These are phyloP conservation scores for Tautogolabrus adspersus DNA, from an alignment of 2,113 vertebrate genomes.

Conservation along the genomic window DNA sequence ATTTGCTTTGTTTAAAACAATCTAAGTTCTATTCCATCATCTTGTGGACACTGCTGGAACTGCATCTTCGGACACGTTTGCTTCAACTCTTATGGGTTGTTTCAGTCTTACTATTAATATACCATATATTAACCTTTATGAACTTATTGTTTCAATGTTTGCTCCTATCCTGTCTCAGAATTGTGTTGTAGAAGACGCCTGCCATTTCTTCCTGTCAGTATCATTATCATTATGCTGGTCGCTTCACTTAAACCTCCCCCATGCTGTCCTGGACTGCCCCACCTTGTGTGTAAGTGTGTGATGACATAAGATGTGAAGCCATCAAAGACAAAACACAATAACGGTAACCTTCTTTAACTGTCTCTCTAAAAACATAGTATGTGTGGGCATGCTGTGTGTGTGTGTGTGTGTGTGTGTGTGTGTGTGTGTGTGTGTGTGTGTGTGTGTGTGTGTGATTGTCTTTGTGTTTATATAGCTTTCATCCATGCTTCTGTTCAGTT, in stretches of 20 bases:
- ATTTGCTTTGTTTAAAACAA: neutral
- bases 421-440: neutral
- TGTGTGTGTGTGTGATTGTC: constrained; percentile 8
- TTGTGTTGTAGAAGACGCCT: neutral
- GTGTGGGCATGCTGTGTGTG: constrained; percentile 19
- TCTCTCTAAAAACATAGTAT: constrained; percentile 36
- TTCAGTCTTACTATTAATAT: neutral
- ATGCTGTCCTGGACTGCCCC: neutral
- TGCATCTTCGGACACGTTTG: neutral
- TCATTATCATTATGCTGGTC: neutral
- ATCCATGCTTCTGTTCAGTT: constrained; percentile 38
- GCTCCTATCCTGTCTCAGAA: neutral
- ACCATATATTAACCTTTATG: too few relatives aligned
- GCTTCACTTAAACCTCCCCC: constrained; percentile 4
- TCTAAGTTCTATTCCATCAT: neutral
- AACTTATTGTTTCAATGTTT: too few relatives aligned
- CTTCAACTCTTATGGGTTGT: neutral
- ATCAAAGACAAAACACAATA: constrained; percentile 27
- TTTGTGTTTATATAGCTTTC: constrained; percentile 35
- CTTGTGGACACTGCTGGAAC: constrained; percentile 26
- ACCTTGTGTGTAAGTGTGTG: constrained; percentile 9
- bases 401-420: neutral
- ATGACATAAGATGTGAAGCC: constrained; percentile 30
- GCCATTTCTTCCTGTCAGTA: neutral
- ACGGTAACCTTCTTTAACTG: constrained; percentile 34